Percentiles rank a stretch among this genome's conserved stretches.
These are phyloP conservation scores for Odontomachus brunneus DNA, from an alignment of 1,140 invertebrate species.

Conservation along the genomic window DNA sequence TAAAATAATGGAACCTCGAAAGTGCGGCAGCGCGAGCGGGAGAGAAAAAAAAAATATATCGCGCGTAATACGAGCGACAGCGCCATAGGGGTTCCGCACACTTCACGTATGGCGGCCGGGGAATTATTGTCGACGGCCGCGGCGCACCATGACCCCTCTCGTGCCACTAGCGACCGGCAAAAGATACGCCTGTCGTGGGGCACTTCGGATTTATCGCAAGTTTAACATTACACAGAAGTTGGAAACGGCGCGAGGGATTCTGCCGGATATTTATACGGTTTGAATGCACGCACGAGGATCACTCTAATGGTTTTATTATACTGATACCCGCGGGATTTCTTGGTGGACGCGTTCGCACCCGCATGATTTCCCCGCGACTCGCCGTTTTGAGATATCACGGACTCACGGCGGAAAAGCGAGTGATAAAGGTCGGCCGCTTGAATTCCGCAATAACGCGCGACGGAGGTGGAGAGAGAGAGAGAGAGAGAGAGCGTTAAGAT, in stretches of 20 bases:
- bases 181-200: constrained; percentile 70
- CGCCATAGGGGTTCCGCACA: constrained; percentile 79
- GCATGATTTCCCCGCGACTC: constrained; percentile 62
- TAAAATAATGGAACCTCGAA: constrained; percentile 83
- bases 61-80: constrained; percentile 81
- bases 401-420: neutral
- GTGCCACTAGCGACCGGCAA: constrained; percentile 57
- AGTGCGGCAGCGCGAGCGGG: constrained; percentile 69
- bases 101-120: constrained; percentile 66
- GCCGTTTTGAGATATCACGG: constrained; percentile 39
- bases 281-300: constrained; percentile 81
- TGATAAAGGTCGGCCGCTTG: neutral
- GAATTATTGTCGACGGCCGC: constrained; percentile 76
- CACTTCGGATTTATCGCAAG: constrained; percentile 83
- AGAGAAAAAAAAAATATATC: constrained; percentile 79
- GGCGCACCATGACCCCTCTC: constrained; percentile 11
- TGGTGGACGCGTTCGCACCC: constrained; percentile 71
- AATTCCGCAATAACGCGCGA: constrained; percentile 1
- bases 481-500: too few relatives aligned
- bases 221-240: constrained; percentile 83
- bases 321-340: constrained; percentile 77
- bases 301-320: constrained; percentile 82
- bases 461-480: too few relatives aligned
- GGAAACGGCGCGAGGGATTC: constrained; percentile 84
- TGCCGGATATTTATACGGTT: constrained; percentile 82